These are phyloP conservation scores for Scelioninae gen. 1 DNA, from an alignment of 2,888 invertebrate species.

Conservation along the genomic window DNA sequence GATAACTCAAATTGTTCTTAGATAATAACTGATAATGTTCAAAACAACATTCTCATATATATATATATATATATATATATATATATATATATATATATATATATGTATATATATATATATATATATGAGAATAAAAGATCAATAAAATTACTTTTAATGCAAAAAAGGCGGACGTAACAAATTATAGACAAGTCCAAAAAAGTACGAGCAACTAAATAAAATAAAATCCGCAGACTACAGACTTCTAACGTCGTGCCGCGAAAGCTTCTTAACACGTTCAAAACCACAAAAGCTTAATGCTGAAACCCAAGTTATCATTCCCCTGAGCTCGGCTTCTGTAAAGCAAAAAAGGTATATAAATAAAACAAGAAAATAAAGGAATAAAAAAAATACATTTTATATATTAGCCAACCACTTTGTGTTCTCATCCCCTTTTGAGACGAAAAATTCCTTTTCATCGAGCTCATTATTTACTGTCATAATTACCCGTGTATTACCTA, in stretches of 20 bases:
- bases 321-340: constrained; percentile 22
- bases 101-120: too few relatives aligned
- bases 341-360: too few relatives aligned
- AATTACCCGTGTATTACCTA: constrained; percentile 10
- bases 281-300: constrained; percentile 47
- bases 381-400: constrained; percentile 3
- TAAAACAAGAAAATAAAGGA: not conserved
- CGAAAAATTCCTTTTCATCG: constrained; percentile 4
- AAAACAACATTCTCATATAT: too few relatives aligned
- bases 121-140: too few relatives aligned
- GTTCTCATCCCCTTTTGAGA: constrained; percentile 6
- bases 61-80: too few relatives aligned
- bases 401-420: not conserved
- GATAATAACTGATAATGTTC: too few relatives aligned
- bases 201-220: constrained; percentile 5
- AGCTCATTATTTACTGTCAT: constrained; percentile 19
- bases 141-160: too few relatives aligned
- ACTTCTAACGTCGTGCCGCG: constrained; percentile 35
- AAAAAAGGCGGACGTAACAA: too few relatives aligned
- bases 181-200: constrained; percentile 9
- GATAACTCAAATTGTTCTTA: too few relatives aligned
- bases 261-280: constrained; percentile 56
- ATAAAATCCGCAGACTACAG: constrained; percentile 34
- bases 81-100: too few relatives aligned
- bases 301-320: constrained; percentile 45